Conservation (phyloP, 1,140 invertebrate genomes). For the Harpegnathos saltator region DNA sequence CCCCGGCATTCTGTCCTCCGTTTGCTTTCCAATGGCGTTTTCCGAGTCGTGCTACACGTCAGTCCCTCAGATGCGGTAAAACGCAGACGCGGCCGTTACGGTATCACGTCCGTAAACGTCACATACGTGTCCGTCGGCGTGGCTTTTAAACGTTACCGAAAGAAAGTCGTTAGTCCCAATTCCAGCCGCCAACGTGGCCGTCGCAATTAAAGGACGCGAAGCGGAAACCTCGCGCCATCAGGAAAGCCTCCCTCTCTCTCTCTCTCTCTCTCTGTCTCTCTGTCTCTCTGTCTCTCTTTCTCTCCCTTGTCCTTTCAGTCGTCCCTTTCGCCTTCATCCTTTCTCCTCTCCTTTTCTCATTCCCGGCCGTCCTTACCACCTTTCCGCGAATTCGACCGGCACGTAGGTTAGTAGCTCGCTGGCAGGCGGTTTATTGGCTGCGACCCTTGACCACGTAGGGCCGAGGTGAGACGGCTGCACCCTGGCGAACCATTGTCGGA, state of each 20-base stretch:
- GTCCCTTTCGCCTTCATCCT: too few relatives aligned
- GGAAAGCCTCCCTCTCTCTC: conserved; percentile 35
- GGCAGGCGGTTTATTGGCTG: conserved; percentile 63
- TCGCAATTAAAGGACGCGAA: conserved; percentile 44
- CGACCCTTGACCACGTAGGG: conserved; percentile 52
- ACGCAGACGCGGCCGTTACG: conserved; percentile 25
- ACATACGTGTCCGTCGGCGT: not conserved
- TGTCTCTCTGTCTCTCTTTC: too few relatives aligned
- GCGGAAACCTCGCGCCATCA: conserved; percentile 28
- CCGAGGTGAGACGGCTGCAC: conserved; percentile 12
- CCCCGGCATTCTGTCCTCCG: not conserved
- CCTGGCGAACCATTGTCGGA: conserved; percentile 62
- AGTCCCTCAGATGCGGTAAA: conserved; percentile 16
- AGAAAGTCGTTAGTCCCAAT: conserved; percentile 49
- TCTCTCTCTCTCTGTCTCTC: too few relatives aligned
- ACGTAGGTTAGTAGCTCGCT: conserved; percentile 14
- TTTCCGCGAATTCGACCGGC: conserved; percentile 45
- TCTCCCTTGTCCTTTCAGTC: too few relatives aligned
- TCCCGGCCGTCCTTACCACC: conserved; percentile 18
- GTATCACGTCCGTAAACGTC: conserved; percentile 36
- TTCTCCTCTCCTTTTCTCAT: not conserved
- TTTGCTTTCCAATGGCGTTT: conserved; percentile 7
- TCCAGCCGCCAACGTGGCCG: not conserved
- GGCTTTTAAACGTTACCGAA: conserved; percentile 45
- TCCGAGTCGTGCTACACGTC: not conserved